phyloP scores from a whole-genome alignment of 2,797 vertebrate species.

The Gymnocypris eckloni region DNA sequence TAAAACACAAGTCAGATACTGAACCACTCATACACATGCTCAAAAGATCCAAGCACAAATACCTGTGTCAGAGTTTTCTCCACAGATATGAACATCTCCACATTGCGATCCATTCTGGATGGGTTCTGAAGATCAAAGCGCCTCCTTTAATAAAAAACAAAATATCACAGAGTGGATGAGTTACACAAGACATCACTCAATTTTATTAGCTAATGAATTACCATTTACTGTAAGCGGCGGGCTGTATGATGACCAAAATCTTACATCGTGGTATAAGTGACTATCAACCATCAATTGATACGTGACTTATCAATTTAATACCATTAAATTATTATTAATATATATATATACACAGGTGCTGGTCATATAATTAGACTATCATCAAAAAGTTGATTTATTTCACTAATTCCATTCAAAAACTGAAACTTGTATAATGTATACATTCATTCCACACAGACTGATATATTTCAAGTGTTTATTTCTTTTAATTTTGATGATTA shows the following conservation, averaged over 20 bases:
- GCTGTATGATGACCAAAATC: background rate
- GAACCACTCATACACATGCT: background rate
- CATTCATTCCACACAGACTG: too few relatives aligned
- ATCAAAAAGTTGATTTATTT: too few relatives aligned
- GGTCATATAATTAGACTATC: too few relatives aligned
- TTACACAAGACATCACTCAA: background rate
- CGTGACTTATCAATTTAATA: too few relatives aligned
- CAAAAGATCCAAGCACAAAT: conserved; percentile 24
- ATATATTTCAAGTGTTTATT: too few relatives aligned
- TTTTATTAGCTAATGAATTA: background rate
- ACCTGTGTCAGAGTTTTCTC: conserved; percentile 94
- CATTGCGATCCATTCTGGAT: conserved; percentile 92
- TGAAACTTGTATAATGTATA: too few relatives aligned
- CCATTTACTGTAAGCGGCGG: background rate
- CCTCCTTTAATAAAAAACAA: conserved; percentile 78
- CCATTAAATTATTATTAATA: too few relatives aligned
- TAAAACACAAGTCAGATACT: conserved; percentile 19
- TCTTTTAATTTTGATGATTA: too few relatives aligned
- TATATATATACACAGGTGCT: too few relatives aligned
- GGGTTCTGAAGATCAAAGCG: conserved; percentile 97
- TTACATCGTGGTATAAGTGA: background rate
- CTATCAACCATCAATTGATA: too few relatives aligned
- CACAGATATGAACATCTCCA: conserved; percentile 95
- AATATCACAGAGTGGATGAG: conserved; percentile 1
- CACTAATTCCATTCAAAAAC: too few relatives aligned